Conservation (phyloP, 1,140 invertebrate species). For the Drosophila sp. region DNA sequence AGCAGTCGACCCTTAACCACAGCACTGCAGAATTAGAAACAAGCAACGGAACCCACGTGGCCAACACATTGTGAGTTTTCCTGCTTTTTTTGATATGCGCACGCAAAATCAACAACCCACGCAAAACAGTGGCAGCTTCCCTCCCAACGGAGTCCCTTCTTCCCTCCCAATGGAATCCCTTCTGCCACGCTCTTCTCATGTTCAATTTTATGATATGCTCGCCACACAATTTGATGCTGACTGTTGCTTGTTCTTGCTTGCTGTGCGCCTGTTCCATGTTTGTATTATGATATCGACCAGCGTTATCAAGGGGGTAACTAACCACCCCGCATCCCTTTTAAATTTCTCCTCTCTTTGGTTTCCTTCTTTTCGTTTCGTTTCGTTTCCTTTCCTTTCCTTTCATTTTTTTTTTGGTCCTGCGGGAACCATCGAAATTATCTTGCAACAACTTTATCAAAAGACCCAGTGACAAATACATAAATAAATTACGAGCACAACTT, state of each 20-base stretch:
- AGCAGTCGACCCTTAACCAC: constrained; percentile 72
- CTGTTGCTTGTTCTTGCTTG: constrained; percentile 41
- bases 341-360: background rate
- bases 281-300: constrained; percentile 81
- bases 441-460: constrained; percentile 79
- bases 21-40: constrained; percentile 72
- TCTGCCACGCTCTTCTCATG: too few species aligned
- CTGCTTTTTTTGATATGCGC: constrained; percentile 58
- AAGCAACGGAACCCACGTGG: constrained; percentile 57
- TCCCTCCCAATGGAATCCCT: constrained; percentile 6
- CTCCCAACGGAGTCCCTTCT: constrained; percentile 18
- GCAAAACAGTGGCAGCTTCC: constrained; percentile 43
- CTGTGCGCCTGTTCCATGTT: constrained; percentile 79
- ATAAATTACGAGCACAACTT: constrained; percentile 65
- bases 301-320: constrained; percentile 56
- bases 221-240: constrained; percentile 22
- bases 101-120: constrained; percentile 72
- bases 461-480: constrained; percentile 74
- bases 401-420: constrained; percentile 37
- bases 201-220: background rate
- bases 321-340: too few species aligned
- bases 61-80: background rate
- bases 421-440: constrained; percentile 65
- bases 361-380: too few species aligned
- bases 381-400: background rate